phyloP scores from a whole-genome alignment of 2,113 vertebrate genomes.

The Stigmatopora nigra region DNA sequence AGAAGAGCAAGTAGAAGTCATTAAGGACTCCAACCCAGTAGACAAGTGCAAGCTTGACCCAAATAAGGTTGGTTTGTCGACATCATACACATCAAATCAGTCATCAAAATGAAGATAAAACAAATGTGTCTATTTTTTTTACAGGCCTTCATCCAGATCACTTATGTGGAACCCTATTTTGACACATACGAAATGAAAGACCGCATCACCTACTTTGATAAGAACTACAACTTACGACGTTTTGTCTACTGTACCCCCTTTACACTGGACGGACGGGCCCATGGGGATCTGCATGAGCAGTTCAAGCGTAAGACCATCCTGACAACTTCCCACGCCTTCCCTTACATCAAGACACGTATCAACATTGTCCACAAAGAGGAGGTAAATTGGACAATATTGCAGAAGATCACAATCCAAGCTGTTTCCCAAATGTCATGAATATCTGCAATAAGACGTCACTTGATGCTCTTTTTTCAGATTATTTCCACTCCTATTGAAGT shows the following conservation, averaged over 20 bases:
- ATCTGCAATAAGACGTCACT: neutral
- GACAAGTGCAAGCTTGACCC: slow-evolving; percentile 97
- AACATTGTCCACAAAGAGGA: slow-evolving; percentile 98
- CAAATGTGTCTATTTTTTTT: neutral
- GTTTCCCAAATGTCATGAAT: neutral
- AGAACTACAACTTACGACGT: slow-evolving; percentile 94
- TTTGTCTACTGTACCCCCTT: slow-evolving; percentile 99
- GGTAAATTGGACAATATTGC: slow-evolving; percentile 55
- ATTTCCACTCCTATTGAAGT: slow-evolving; percentile 97
- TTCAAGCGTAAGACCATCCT: slow-evolving; percentile 96
- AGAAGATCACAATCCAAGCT: neutral
- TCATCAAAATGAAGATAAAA: neutral
- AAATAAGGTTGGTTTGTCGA: slow-evolving; percentile 77
- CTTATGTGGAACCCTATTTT: slow-evolving; percentile 95
- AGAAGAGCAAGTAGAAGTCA: slow-evolving; percentile 93
- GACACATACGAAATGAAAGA: slow-evolving; percentile 99
- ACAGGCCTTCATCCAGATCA: slow-evolving; percentile 96
- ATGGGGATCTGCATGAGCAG: slow-evolving; percentile 94
- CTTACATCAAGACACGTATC: slow-evolving; percentile 98
- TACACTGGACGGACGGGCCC: slow-evolving; percentile 91
- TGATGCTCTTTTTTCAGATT: slow-evolving; percentile 66
- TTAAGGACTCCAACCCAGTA: slow-evolving; percentile 97
- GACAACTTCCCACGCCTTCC: slow-evolving; percentile 94
- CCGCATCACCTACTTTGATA: slow-evolving; percentile 97
- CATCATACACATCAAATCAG: neutral